A percentile compares a stretch with the other conserved stretches of the same genome.
Conservation (phyloP, 2,113 vertebrate species). For the Saccopteryx leptura region DNA sequence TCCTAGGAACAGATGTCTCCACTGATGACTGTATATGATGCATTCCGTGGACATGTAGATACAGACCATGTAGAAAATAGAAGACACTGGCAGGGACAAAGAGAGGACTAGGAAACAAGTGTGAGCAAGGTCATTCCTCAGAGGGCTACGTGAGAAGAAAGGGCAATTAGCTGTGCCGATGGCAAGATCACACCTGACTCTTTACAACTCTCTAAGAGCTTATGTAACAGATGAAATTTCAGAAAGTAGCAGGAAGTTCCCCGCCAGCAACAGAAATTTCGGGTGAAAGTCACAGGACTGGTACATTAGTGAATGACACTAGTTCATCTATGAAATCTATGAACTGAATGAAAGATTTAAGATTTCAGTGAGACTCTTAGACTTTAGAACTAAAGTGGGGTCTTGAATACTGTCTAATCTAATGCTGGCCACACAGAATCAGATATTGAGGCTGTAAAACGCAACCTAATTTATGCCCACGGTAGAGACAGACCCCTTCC, state of each 20-base stretch:
- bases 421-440: neutral
- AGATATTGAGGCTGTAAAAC: conserved; percentile 16
- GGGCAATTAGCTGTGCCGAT: conserved; percentile 69
- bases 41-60: neutral
- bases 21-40: neutral
- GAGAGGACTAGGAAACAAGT: neutral
- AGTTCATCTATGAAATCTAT: conserved; percentile 26
- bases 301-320: neutral
- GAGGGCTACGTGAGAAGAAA: conserved; percentile 76
- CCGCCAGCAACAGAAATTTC: conserved; percentile 54
- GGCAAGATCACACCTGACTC: neutral
- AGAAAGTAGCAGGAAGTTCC: conserved; percentile 43
- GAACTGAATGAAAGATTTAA: conserved; percentile 22
- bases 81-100: neutral
- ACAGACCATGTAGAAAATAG: neutral
- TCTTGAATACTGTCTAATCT: neutral
- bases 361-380: neutral
- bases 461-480: neutral
- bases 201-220: conserved; percentile 27
- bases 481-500: neutral
- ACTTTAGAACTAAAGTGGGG: neutral
- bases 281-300: conserved; percentile 24
- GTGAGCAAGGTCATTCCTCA: conserved; percentile 44
- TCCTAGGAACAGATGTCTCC: conserved; percentile 11
- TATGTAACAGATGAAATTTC: conserved; percentile 63